Percentiles rank a stretch among this genome's conserved stretches.
These are phyloP conservation scores for Alectura lathami DNA, from an alignment of 2,113 vertebrate genomes.

Conservation along the genomic window DNA sequence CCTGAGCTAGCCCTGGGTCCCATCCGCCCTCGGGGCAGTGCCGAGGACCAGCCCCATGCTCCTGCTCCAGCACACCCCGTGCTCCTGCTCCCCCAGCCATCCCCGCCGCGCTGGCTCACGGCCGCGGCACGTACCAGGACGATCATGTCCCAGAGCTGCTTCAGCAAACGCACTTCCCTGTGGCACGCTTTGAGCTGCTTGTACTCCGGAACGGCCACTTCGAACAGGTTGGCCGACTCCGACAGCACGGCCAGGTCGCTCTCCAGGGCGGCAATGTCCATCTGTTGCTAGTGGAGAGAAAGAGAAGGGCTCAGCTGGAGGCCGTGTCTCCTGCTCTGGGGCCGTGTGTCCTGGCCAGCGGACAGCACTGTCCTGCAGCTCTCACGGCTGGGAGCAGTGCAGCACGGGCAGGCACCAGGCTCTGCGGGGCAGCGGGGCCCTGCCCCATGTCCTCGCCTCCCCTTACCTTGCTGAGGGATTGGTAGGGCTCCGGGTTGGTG, in stretches of 20 bases:
- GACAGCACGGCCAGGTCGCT: constrained; percentile 53
- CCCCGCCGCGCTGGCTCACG: fast-evolving
- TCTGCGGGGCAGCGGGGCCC: fast-evolving
- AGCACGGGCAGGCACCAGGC: neutral
- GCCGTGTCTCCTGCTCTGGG: neutral
- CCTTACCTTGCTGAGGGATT: constrained; percentile 71
- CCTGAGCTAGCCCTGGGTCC: too few relatives aligned
- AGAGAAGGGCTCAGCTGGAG: neutral
- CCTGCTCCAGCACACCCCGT: neutral
- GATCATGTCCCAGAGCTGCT: constrained; percentile 81
- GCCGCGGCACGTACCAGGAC: constrained; percentile 37
- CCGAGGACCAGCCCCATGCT: neutral
- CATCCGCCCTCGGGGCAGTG: too few relatives aligned
- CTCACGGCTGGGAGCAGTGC: neutral
- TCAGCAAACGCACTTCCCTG: constrained; percentile 73
- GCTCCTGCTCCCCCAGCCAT: neutral
- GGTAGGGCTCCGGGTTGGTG: constrained; percentile 60
- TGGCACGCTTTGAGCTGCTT: constrained; percentile 73
- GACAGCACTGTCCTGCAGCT: fast-evolving
- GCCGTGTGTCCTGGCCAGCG: fast-evolving
- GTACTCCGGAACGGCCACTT: constrained; percentile 70
- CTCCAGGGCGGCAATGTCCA: constrained; percentile 57
- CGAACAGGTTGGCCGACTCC: constrained; percentile 71
- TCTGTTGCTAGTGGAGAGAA: constrained; percentile 50
- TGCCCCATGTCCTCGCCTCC: neutral